Conservation (phyloP, 2,888 invertebrate genomes). For the Aricia artaxerxes region DNA sequence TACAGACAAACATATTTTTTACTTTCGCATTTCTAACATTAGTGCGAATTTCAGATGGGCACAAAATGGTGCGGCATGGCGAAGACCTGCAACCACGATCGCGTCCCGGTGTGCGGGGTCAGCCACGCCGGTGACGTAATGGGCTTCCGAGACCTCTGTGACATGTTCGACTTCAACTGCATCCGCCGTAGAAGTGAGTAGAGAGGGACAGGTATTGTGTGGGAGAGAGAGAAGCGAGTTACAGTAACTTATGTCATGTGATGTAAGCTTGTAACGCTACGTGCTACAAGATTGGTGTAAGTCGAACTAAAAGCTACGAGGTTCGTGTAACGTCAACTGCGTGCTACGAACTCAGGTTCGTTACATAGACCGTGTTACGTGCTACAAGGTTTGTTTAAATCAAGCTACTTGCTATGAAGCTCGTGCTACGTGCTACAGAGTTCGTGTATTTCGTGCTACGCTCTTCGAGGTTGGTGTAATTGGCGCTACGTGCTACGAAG, state of each 20-base stretch:
- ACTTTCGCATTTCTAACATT: neutral
- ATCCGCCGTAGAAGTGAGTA: conserved; percentile 66
- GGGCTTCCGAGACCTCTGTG: conserved; percentile 73
- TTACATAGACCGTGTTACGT: too few relatives aligned
- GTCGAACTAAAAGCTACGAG: too few relatives aligned
- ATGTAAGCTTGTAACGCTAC: too few relatives aligned
- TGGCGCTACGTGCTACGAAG: neutral
- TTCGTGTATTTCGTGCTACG: neutral
- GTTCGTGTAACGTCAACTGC: too few relatives aligned
- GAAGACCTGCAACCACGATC: conserved; percentile 73
- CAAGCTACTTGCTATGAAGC: too few relatives aligned
- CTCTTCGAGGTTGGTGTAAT: neutral
- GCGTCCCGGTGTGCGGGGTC: conserved; percentile 68
- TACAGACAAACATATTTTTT: too few relatives aligned
- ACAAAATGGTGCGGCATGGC: conserved; percentile 76
- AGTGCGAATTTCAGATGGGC: conserved; percentile 56
- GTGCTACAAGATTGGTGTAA: too few relatives aligned
- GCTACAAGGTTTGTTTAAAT: too few relatives aligned
- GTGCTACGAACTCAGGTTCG: too few relatives aligned
- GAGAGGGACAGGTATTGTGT: neutral
- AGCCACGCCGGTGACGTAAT: conserved; percentile 73
- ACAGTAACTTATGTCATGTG: neutral
- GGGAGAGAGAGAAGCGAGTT: neutral
- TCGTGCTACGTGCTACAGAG: neutral
- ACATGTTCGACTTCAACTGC: conserved; percentile 76